Conservation (phyloP, 1,140 invertebrate species). For the Manduca sexta region DNA sequence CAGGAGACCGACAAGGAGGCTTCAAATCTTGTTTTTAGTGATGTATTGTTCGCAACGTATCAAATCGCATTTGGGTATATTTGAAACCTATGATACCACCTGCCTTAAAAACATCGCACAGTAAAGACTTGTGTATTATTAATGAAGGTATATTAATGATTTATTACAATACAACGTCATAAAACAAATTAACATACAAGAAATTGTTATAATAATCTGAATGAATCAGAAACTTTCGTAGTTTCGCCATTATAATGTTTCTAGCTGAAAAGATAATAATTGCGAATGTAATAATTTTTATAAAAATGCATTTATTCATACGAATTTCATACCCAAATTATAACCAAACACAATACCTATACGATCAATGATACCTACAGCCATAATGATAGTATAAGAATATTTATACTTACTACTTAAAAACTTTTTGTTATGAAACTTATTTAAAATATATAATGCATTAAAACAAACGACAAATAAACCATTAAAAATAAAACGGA, state of each 20-base stretch:
- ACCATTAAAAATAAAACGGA: constrained; percentile 60
- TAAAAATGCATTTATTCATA: constrained; percentile 40
- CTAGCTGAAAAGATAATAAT: constrained; percentile 42
- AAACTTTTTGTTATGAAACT: constrained; percentile 68
- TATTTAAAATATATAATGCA: constrained; percentile 69
- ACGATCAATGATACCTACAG: constrained; percentile 53
- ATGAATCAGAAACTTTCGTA: constrained; percentile 10
- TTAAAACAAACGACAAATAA: constrained; percentile 71
- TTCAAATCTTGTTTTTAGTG: too few species aligned
- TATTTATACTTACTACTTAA: constrained; percentile 68
- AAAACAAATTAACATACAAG: too few species aligned
- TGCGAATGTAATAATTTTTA: constrained; percentile 50
- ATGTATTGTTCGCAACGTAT: too few species aligned
- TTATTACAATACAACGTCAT: too few species aligned
- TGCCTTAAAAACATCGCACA: too few species aligned
- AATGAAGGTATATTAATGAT: too few species aligned
- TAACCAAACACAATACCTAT: constrained; percentile 53
- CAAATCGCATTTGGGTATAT: too few species aligned
- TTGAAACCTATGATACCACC: too few species aligned
- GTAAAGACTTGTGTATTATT: too few species aligned
- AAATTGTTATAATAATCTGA: too few species aligned
- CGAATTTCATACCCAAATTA: constrained; percentile 43
- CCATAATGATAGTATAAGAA: constrained; percentile 62
- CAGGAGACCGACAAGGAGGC: too few species aligned
- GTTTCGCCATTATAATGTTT: constrained; percentile 4